These are phyloP conservation scores for Prorops nasuta DNA, from an alignment of 1,140 invertebrate species.

Conservation along the genomic window DNA sequence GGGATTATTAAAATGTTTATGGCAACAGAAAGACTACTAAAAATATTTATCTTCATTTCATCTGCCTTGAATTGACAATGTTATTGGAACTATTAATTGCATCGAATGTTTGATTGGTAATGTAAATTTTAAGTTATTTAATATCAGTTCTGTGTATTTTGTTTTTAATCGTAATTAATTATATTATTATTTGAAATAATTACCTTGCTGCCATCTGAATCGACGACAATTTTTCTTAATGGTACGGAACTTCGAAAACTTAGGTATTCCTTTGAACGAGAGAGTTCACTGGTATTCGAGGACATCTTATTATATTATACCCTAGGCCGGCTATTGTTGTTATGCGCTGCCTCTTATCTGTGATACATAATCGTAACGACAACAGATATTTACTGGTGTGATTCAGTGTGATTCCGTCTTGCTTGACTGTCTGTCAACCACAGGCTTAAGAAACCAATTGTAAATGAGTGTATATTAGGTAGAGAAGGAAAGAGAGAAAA, in stretches of 20 bases:
- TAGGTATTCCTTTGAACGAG: slow-evolving; percentile 77
- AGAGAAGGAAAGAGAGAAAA: too few relatives aligned
- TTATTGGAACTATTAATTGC: neutral
- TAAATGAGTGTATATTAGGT: too few relatives aligned
- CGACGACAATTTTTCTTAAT: slow-evolving; percentile 77
- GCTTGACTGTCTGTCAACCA: too few relatives aligned
- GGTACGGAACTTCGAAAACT: slow-evolving; percentile 84
- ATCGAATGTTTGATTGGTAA: neutral
- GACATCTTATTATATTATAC: too few relatives aligned
- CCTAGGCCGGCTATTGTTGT: too few relatives aligned
- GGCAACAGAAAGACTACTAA: neutral
- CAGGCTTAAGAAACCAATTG: too few relatives aligned
- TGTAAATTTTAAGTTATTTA: neutral
- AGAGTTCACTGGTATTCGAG: slow-evolving; percentile 65
- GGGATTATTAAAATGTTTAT: too few relatives aligned
- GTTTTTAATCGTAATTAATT: neutral
- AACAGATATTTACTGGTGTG: too few relatives aligned
- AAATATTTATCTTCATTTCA: neutral
- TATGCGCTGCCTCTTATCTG: too few relatives aligned
- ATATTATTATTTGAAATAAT: neutral
- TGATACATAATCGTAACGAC: too few relatives aligned
- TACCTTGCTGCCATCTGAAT: slow-evolving; percentile 75
- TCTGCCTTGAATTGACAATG: neutral
- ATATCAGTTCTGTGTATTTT: neutral
- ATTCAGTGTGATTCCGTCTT: too few relatives aligned